Percentiles rank a stretch among this genome's conserved stretches.
phyloP scores from a whole-genome alignment of 2,797 vertebrate species.

The Mustela erminea region DNA sequence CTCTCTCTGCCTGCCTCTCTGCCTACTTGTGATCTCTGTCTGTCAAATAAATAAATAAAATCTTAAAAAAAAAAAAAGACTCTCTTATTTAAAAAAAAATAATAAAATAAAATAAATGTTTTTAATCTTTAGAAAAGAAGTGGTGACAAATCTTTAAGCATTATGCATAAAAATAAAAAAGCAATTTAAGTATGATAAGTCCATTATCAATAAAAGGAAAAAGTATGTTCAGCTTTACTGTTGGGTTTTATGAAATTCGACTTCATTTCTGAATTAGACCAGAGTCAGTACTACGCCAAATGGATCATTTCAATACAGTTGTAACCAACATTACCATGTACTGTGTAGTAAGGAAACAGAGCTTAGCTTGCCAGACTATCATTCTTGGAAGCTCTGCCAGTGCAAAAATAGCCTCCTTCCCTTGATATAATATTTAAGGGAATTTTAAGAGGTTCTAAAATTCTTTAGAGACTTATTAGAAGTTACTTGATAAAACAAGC shows the following conservation, averaged over 20 bases:
- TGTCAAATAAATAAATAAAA: no score
- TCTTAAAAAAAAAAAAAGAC: no score
- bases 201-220: not conserved
- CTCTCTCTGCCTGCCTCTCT: no score
- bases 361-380: constrained; percentile 76
- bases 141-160: not conserved
- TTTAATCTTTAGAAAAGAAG: constrained; percentile 29
- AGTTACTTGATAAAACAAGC: constrained; percentile 72
- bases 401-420: constrained; percentile 68
- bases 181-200: constrained; percentile 4
- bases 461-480: constrained; percentile 71
- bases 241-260: constrained; percentile 71
- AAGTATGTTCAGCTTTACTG: not conserved
- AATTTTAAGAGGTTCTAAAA: constrained; percentile 65
- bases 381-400: constrained; percentile 63
- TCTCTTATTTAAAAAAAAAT: no score
- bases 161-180: constrained; percentile 1
- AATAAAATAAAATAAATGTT: not conserved
- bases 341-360: constrained; percentile 69
- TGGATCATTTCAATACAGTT: constrained; percentile 73
- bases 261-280: constrained; percentile 77
- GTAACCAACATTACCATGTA: constrained; percentile 73
- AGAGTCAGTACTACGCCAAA: constrained; percentile 78
- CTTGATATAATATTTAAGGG: constrained; percentile 64
- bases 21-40: no score